Conservation (phyloP, 2,797 vertebrate species). For the Protosalanx chinensis region DNA sequence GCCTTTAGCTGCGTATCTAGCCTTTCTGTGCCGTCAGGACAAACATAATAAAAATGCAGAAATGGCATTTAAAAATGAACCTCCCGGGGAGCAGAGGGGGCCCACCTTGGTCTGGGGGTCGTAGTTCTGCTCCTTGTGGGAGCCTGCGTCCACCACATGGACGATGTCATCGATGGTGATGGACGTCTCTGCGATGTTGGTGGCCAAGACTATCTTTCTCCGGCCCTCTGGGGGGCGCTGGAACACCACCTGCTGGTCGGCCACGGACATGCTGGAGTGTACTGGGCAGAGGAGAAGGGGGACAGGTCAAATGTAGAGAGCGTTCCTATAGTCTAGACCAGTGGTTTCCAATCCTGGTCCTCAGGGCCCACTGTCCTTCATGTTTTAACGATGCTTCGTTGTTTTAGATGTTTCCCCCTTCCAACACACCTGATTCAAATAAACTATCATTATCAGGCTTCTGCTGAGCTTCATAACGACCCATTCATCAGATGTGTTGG, state of each 20-base stretch:
- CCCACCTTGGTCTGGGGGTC: slow-evolving; percentile 89
- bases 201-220: slow-evolving; percentile 91
- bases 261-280: slow-evolving; percentile 93
- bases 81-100: too few species aligned
- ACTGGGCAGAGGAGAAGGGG: slow-evolving; percentile 64
- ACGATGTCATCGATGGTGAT: slow-evolving; percentile 96
- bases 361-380: not conserved
- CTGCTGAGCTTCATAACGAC: too few species aligned
- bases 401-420: too few species aligned
- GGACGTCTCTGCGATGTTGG: slow-evolving; percentile 96
- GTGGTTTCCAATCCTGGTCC: not conserved
- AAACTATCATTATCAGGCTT: too few species aligned
- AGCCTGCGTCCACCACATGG: slow-evolving; percentile 90
- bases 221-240: slow-evolving; percentile 76
- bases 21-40: too few species aligned
- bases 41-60: too few species aligned
- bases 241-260: slow-evolving; percentile 92
- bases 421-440: too few species aligned
- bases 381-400: too few species aligned
- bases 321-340: not conserved
- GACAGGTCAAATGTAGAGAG: not conserved
- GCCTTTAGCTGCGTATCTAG: too few species aligned
- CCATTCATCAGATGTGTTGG: too few species aligned
- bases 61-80: too few species aligned
- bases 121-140: slow-evolving; percentile 92